Conservation (phyloP, 2,888 invertebrate genomes). For the Ochropleura leucogaster region DNA sequence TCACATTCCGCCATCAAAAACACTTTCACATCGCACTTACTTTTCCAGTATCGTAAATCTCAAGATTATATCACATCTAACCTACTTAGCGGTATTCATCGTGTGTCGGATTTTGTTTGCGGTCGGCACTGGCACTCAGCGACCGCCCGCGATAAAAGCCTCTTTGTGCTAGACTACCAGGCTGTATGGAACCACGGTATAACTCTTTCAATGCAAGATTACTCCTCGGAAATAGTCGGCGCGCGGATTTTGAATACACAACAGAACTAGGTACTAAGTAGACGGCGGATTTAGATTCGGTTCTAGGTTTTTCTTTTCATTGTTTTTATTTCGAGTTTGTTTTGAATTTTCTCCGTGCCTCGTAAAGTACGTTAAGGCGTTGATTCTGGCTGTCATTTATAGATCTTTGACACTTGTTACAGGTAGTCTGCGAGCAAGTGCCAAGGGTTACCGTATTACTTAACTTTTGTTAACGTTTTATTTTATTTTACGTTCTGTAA, state of each 20-base stretch:
- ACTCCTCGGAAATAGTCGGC: slow-evolving; percentile 71
- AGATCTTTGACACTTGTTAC: no score
- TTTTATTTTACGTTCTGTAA: no score
- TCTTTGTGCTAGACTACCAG: slow-evolving; percentile 82
- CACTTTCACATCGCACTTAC: slow-evolving; percentile 53
- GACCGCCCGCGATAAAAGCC: slow-evolving; percentile 82
- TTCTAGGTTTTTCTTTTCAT: slow-evolving; percentile 13
- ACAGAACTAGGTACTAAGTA: slow-evolving; percentile 36
- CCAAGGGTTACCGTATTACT: no score
- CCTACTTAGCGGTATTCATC: slow-evolving; percentile 80
- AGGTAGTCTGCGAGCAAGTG: no score
- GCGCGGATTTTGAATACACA: slow-evolving; percentile 61
- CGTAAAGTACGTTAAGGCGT: no score
- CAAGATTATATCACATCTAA: slow-evolving; percentile 75
- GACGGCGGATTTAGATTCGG: slow-evolving; percentile 23
- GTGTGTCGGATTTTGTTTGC: slow-evolving; percentile 81
- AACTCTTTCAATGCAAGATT: slow-evolving; percentile 83
- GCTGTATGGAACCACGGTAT: slow-evolving; percentile 72
- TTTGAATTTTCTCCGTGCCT: no score
- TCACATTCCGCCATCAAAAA: slow-evolving; percentile 53
- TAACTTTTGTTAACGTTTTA: no score
- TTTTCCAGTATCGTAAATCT: slow-evolving; percentile 69
- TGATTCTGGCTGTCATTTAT: no score
- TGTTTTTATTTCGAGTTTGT: slow-evolving; percentile 1
- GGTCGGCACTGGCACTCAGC: slow-evolving; percentile 72